phyloP scores from a whole-genome alignment of 2,113 vertebrate species.

The Oncorhynchus gorbuscha region DNA sequence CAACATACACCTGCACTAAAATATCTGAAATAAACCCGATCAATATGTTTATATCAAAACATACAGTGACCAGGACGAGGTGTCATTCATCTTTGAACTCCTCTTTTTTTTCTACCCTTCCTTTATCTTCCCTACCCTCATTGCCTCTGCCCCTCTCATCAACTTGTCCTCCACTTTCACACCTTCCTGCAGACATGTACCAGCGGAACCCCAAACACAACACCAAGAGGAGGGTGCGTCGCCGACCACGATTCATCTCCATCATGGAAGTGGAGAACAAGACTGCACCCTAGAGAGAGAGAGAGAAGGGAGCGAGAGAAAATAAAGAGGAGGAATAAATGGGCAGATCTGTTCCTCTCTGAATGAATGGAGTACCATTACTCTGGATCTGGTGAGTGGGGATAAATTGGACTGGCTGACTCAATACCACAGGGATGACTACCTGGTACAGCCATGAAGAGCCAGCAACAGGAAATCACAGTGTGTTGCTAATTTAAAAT shows the following conservation, averaged over 20 bases:
- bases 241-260: slow-evolving; percentile 82
- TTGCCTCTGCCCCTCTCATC: not conserved
- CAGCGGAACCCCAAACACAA: slow-evolving; percentile 77
- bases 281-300: slow-evolving; percentile 30
- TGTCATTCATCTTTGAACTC: not conserved
- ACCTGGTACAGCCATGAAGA: no score
- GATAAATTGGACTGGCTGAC: not conserved
- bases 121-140: not conserved
- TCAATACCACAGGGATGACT: not conserved
- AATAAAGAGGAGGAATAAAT: not conserved
- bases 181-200: slow-evolving; percentile 74
- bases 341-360: not conserved
- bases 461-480: no score
- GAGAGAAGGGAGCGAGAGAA: not conserved
- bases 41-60: not conserved
- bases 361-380: not conserved
- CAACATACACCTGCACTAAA: not conserved
- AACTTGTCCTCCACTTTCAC: not conserved
- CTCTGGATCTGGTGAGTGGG: not conserved
- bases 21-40: no score
- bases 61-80: no score
- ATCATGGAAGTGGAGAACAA: slow-evolving; percentile 69
- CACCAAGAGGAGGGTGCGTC: slow-evolving; percentile 73
- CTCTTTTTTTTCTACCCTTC: not conserved
- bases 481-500: no score